Evolutionary conservation across 2,888 invertebrate genomes (phyloP).

Genomic region (Phymatocera aterrima): DNA sequence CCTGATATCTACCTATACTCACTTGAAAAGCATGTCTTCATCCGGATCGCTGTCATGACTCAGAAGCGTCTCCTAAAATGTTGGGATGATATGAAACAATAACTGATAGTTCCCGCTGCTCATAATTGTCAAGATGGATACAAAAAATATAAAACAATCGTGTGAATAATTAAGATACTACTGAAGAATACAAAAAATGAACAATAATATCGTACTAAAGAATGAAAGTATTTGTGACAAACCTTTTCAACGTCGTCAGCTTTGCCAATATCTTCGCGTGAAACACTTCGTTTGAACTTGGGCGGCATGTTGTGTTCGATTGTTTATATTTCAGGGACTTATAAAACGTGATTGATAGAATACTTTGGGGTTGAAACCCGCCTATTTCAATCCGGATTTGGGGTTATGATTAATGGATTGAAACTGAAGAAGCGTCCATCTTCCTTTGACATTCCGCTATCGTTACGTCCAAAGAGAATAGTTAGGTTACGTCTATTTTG

Average conservation of each 20-base stretch:
- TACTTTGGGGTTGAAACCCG: neutral
- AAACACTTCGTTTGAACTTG: slow-evolving; percentile 60
- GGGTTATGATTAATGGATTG: neutral
- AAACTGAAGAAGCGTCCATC: slow-evolving; percentile 25
- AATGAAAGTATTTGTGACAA: neutral
- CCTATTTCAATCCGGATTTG: neutral
- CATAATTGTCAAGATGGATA: too few relatives aligned
- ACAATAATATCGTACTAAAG: too few relatives aligned
- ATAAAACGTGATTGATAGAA: neutral
- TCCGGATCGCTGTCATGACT: slow-evolving; percentile 71
- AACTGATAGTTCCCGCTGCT: too few relatives aligned
- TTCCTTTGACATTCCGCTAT: slow-evolving; percentile 28
- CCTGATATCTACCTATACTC: slow-evolving; percentile 44
- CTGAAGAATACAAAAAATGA: too few relatives aligned
- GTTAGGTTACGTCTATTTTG: too few relatives aligned
- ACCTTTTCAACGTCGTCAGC: slow-evolving; percentile 68
- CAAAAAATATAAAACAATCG: too few relatives aligned
- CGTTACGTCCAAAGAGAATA: too few relatives aligned
- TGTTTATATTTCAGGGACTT: neutral
- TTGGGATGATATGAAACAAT: too few relatives aligned
- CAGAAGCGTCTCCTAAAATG: slow-evolving; percentile 65
- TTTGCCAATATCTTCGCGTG: slow-evolving; percentile 61
- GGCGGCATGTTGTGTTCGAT: slow-evolving; percentile 57
- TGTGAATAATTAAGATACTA: slow-evolving; percentile 20
- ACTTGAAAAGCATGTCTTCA: slow-evolving; percentile 70